Evolutionary conservation across 1,140 invertebrate species (phyloP).

Genomic region (Rhyacophila brunnea): DNA sequence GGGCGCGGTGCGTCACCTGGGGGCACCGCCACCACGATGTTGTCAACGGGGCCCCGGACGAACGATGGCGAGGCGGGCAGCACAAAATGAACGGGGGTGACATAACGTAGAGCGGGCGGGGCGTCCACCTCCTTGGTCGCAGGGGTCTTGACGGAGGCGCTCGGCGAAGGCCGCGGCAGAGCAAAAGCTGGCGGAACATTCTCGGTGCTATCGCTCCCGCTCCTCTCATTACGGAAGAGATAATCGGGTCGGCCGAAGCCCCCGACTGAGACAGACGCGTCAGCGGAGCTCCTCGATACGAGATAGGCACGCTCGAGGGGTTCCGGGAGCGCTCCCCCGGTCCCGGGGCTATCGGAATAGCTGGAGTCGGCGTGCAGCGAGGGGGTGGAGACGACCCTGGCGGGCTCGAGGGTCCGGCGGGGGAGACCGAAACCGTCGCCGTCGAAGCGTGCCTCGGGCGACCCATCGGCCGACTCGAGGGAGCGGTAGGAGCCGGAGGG

Average conservation of each 20-base stretch:
- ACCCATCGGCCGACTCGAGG: not conserved
- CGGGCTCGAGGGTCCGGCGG: not conserved
- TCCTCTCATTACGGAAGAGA: slow-evolving; percentile 8
- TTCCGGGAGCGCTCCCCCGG: not conserved
- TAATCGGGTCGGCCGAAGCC: slow-evolving; percentile 3
- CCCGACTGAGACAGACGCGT: not conserved
- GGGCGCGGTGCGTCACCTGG: not conserved
- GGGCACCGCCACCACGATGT: slow-evolving; percentile 11
- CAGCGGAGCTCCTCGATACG: not conserved
- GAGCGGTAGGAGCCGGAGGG: not conserved
- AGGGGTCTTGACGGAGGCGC: not conserved
- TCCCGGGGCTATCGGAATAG: slow-evolving; percentile 1
- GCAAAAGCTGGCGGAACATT: not conserved
- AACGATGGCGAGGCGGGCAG: slow-evolving; percentile 45
- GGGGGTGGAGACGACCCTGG: slow-evolving; percentile 9
- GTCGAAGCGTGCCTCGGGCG: not conserved
- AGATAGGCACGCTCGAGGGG: slow-evolving; percentile 4
- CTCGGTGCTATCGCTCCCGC: not conserved
- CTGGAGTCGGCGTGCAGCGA: slow-evolving; percentile 5
- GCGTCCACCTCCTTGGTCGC: not conserved
- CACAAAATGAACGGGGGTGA: slow-evolving; percentile 46
- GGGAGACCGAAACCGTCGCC: slow-evolving; percentile 9
- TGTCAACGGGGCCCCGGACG: slow-evolving; percentile 41
- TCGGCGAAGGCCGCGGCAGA: not conserved
- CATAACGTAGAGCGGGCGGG: slow-evolving; percentile 40